Evolutionary conservation across 2,888 invertebrate species (phyloP).

Genomic region (Saturnia pavonia): DNA sequence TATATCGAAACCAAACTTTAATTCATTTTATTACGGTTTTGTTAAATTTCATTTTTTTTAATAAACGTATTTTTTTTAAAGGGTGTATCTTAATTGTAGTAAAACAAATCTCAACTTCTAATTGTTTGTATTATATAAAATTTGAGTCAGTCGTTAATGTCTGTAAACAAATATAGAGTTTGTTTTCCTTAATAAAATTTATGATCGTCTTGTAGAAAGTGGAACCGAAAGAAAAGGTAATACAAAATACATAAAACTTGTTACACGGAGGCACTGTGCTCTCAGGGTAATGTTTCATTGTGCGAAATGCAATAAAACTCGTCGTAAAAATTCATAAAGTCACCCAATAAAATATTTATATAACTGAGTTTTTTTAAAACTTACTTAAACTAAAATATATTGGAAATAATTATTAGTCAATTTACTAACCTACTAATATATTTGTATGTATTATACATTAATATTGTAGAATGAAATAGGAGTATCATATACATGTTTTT

Average conservation of each 20-base stretch:
- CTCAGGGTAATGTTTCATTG: slow-evolving; percentile 65
- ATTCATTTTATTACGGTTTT: too few species aligned
- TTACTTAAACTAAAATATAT: slow-evolving; percentile 1
- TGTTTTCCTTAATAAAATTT: slow-evolving; percentile 9
- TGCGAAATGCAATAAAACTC: slow-evolving; percentile 69
- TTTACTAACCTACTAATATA: neutral
- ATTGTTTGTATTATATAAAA: neutral
- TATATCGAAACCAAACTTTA: too few species aligned
- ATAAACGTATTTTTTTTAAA: too few species aligned
- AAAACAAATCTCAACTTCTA: neutral
- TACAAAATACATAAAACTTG: slow-evolving; percentile 54
- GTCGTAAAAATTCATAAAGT: slow-evolving; percentile 73
- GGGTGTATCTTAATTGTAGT: neutral
- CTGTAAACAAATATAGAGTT: neutral
- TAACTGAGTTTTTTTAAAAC: slow-evolving; percentile 26
- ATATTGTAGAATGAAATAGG: too few species aligned
- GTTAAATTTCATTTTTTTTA: too few species aligned
- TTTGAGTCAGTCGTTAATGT: neutral
- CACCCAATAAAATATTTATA: slow-evolving; percentile 66
- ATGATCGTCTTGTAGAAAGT: slow-evolving; percentile 11
- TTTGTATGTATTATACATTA: neutral
- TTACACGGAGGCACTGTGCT: slow-evolving; percentile 46
- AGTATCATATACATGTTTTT: too few species aligned
- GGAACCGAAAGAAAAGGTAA: slow-evolving; percentile 32
- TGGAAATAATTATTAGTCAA: neutral